Evolutionary conservation across 2,113 vertebrate genomes (phyloP).

Genomic region (Actenoides hombroni): DNA sequence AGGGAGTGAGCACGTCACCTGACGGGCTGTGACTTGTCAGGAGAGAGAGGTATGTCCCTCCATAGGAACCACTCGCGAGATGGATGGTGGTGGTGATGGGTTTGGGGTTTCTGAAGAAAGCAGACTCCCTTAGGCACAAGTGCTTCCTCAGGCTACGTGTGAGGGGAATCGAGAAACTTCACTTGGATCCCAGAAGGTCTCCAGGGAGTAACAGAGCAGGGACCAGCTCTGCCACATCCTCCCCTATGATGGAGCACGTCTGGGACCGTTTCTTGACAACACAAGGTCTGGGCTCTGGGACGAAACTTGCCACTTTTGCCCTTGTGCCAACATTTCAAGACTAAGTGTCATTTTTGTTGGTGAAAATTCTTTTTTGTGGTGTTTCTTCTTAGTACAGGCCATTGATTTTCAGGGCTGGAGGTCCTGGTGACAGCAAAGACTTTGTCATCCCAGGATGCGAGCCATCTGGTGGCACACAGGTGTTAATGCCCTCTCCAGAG

Average conservation of each 20-base stretch:
- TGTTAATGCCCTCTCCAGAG: background rate
- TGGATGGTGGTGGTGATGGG: background rate
- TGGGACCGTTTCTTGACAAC: background rate
- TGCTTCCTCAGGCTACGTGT: no score
- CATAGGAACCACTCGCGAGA: fast-evolving
- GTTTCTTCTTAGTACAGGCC: background rate
- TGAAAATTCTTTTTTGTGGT: background rate
- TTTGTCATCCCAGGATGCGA: background rate
- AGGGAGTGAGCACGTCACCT: background rate
- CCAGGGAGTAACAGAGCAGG: background rate
- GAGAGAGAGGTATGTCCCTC: background rate
- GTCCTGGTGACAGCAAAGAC: background rate
- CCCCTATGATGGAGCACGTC: fast-evolving
- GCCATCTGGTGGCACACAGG: background rate
- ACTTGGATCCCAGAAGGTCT: background rate
- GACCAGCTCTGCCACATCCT: background rate
- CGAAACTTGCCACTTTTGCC: background rate
- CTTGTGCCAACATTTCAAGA: background rate
- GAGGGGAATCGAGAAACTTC: background rate
- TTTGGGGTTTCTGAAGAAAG: background rate
- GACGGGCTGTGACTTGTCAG: background rate
- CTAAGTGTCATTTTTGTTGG: background rate
- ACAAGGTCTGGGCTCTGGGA: background rate
- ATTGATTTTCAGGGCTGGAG: background rate
- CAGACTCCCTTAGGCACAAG: background rate